Base-by-base conservation (phyloP, 2,888 invertebrate genomes). In the Athripsodes cinereus region DNA sequence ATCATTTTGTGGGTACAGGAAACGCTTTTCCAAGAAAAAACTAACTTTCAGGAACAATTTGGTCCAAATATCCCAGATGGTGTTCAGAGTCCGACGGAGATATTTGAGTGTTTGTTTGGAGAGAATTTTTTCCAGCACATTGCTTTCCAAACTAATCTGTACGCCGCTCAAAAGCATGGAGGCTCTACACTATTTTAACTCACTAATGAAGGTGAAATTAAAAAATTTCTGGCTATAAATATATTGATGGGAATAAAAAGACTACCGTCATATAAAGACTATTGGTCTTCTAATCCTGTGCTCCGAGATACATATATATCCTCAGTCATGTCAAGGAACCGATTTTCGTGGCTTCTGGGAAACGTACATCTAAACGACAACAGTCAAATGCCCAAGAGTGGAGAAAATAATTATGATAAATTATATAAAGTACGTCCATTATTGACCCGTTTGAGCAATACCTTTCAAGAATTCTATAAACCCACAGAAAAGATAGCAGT, bases 401-500 rank as follows among this genome's bases (percentile, higher is more conserved):
- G 26, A 50, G 26, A 22, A 22, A 5, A 21, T n/a, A 50, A 50
- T 22, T 50, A 50, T 22, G 50, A 50, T 22, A 22, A 50, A 50
- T 22, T 50, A 22, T 50, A 50, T 50, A 50, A 50, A 50, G 26
- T 50, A 22, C 50, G 26, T 50, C 22, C 22, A 50, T 50, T 50
- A 22, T n/a, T 22, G 50, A 50, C 10, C 26, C 21, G n/a, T 21
- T 10, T 50, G 26, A 21, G 26, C 21, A 22, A 50, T 22, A 50
- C 21, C 26, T 50, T 50, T 50, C 21, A 10, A 22, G 26, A 50
- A 50, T 22, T 22, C 26, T 50, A 22, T 22, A 50, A 22, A 22
- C 50, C 50, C 50, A 22, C 3, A 22, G 22, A 22, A 21, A 50
- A 50, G 2, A 21, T 50, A 50, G 50, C 50, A 50, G 63, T 64